Base-by-base conservation (phyloP, 2,888 invertebrate species). In the Sylvicola cinctus region DNA sequence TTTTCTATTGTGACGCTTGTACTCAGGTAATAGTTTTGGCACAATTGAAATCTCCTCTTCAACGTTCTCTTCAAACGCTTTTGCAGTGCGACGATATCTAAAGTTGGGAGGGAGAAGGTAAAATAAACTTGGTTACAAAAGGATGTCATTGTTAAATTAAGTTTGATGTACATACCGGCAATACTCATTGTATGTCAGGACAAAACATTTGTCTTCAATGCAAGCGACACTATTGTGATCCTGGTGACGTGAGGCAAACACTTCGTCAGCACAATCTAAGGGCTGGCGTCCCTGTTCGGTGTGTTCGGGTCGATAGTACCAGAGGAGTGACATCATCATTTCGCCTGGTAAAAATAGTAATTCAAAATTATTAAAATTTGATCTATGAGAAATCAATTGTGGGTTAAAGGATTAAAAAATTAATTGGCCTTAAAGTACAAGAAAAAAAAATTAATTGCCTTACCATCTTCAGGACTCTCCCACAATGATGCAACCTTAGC, bases 301-400 rank as follows among this genome's bases (percentile, higher is more conserved):
- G 60, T 95, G 93, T 61, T 95, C 95, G 2, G 93, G 93, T 47
- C 93, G 74, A 62, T 95, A 95, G 65, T 91, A 95, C 95, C 95
- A 95, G 43, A 93, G 65, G 39, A 95, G 62, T 3, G 88, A 88
- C 64, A 93, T 81, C 88, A 90, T 90, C 88, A 93, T 91, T 62
- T 93, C 91, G 39, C 85, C 91, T 88, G 57, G 1, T 56, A 51
- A 38, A 40, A 17, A 39, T n/a, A n/a, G n/a, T n/a, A n/a, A n/a
- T n/a, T 39, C n/a, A n/a, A n/a, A n/a, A n/a, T n/a, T n/a, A n/a
- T n/a, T n/a, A n/a, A n/a, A n/a, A n/a, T n/a, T n/a, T n/a, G n/a
- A n/a, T n/a, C n/a, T n/a, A n/a, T n/a, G n/a, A n/a, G n/a, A n/a
- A n/a, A n/a, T n/a, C n/a, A n/a, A n/a, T n/a, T n/a, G n/a, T n/a